These are phyloP conservation scores for Chaetogeoica ovagalla DNA, from an alignment of 2,888 invertebrate species.

Conservation along the genomic window DNA sequence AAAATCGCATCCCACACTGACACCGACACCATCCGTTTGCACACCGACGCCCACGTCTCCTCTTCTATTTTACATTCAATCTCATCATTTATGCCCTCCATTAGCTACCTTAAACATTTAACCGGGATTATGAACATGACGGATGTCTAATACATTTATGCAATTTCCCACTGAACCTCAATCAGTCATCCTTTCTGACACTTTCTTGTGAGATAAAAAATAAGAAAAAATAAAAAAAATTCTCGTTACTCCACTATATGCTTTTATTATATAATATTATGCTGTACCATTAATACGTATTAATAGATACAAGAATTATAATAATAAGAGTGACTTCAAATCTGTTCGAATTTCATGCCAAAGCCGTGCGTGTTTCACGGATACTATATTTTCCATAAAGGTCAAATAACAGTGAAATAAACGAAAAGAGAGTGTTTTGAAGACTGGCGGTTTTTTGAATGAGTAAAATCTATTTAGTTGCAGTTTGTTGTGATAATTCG, in stretches of 20 bases:
- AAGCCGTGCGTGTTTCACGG: no score
- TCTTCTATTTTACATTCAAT: constrained; percentile 28
- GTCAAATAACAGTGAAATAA: no score
- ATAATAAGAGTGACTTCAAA: not conserved
- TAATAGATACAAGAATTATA: not conserved
- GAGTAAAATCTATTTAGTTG: no score
- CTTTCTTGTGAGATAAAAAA: not conserved
- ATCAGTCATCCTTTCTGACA: constrained; percentile 39
- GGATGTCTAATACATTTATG: constrained; percentile 8
- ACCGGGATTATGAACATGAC: constrained; percentile 18
- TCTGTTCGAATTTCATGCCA: not conserved
- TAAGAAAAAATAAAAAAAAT: constrained; percentile 3
- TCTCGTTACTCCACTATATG: not conserved
- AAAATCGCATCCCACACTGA: not conserved
- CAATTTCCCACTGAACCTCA: constrained; percentile 11
- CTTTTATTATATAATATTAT: not conserved
- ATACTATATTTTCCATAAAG: no score
- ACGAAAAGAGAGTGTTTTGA: no score
- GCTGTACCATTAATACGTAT: not conserved
- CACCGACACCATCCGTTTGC: not conserved
- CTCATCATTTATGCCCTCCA: constrained; percentile 27
- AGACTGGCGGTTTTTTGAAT: no score
- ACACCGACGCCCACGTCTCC: not conserved
- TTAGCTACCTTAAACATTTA: constrained; percentile 35
- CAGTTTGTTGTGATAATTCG: no score